Percentiles rank a stretch among this genome's conserved stretches.
Conservation (phyloP, 2,113 vertebrate species). For the Siphamia tubifer region DNA sequence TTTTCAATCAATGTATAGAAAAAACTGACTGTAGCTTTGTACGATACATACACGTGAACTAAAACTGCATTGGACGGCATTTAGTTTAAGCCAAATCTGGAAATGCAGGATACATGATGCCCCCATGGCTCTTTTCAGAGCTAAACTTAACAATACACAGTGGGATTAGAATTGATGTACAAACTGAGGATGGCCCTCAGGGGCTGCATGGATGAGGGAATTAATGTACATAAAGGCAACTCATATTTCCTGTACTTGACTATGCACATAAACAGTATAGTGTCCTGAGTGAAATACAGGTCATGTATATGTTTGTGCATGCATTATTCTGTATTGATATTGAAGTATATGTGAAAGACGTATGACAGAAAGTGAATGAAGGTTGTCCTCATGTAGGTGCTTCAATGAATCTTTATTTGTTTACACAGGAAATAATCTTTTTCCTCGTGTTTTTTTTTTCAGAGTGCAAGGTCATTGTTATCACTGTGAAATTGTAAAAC, state of each 20-base stretch:
- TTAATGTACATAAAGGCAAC: background rate
- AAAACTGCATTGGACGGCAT: too few relatives aligned
- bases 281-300: background rate
- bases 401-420: slow-evolving; percentile 3
- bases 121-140: background rate
- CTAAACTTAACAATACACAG: background rate
- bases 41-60: too few relatives aligned
- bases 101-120: background rate
- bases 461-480: slow-evolving; percentile 46
- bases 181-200: background rate
- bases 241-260: background rate
- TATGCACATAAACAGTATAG: background rate
- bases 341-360: background rate
- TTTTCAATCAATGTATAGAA: too few relatives aligned
- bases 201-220: background rate
- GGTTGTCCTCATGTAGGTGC: background rate
- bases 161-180: background rate
- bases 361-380: background rate
- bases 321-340: background rate
- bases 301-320: background rate
- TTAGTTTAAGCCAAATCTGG: background rate
- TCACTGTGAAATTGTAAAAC: slow-evolving; percentile 18
- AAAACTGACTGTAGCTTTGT: too few relatives aligned
- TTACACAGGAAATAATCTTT: background rate
- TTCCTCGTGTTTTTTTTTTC: background rate